These are phyloP conservation scores for Onychorhynchus coronatus DNA, from an alignment of 2,113 vertebrate genomes.

Conservation along the genomic window DNA sequence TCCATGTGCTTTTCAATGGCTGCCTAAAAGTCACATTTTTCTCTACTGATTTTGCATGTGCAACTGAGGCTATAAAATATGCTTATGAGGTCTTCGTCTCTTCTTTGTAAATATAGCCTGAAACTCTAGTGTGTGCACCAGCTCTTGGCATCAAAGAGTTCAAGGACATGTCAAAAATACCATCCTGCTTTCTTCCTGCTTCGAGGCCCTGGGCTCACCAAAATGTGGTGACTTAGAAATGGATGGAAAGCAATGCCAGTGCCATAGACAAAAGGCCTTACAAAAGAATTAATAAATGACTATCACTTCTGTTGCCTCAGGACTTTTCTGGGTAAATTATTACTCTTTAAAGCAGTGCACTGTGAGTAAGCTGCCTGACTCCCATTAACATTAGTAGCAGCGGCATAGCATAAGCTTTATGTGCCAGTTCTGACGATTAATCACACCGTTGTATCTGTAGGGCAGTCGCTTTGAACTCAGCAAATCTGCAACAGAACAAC, in stretches of 20 bases:
- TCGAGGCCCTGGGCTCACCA: neutral
- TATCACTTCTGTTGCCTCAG: neutral
- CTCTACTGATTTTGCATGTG: neutral
- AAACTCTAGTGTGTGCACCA: neutral
- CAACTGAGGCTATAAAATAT: neutral
- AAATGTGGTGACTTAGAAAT: neutral
- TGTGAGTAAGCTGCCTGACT: constrained; percentile 46
- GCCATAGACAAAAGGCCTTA: constrained; percentile 30
- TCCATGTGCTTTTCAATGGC: neutral
- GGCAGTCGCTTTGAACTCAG: constrained; percentile 9
- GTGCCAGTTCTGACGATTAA: constrained; percentile 31
- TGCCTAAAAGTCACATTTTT: neutral
- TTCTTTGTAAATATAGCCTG: neutral
- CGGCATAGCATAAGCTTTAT: neutral
- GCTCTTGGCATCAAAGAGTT: neutral
- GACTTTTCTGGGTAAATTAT: constrained; percentile 40
- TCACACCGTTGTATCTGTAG: constrained; percentile 30
- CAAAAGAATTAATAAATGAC: constrained; percentile 5
- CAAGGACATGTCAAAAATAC: neutral
- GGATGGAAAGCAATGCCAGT: neutral
- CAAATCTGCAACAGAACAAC: constrained; percentile 30
- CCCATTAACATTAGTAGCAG: constrained; percentile 31
- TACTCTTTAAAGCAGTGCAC: constrained; percentile 32
- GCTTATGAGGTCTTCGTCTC: neutral
- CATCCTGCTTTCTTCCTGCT: neutral